Evolutionary conservation across 1,140 invertebrate species (phyloP).

Genomic region (Pristionchus pacificus): DNA sequence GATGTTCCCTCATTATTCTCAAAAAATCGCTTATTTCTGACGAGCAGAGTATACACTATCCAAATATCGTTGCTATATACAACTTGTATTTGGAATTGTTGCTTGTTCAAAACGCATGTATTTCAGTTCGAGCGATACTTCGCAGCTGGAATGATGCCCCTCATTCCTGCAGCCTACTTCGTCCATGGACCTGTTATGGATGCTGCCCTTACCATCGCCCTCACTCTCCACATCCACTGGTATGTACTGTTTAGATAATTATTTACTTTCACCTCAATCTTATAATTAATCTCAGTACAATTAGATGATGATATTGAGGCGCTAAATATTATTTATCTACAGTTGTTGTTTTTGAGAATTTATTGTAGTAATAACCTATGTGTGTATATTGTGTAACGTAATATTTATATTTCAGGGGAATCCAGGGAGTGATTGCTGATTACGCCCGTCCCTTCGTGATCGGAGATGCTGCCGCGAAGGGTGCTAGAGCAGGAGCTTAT

Average conservation of each 20-base stretch:
- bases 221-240: conserved; percentile 53
- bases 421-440: conserved; percentile 47
- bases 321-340: not conserved
- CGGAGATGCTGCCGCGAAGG: conserved; percentile 46
- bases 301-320: conserved; percentile 4
- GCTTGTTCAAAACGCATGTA: not conserved
- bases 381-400: conserved; percentile 4
- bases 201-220: conserved; percentile 45
- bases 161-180: conserved; percentile 54
- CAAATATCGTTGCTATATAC: not conserved
- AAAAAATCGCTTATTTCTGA: not conserved
- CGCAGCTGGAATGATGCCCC: conserved; percentile 45
- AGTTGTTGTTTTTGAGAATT: conserved; percentile 2
- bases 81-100: not conserved
- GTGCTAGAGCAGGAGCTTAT: conserved; percentile 37
- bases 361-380: not conserved
- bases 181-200: conserved; percentile 54
- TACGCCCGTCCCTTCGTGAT: conserved; percentile 55
- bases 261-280: conserved; percentile 6
- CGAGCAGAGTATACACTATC: not conserved
- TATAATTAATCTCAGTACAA: conserved; percentile 17
- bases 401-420: conserved; percentile 44
- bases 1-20: not conserved
- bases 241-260: conserved; percentile 26
- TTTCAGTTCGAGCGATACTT: conserved; percentile 45